Evolutionary conservation across 2,888 invertebrate species (phyloP).

Genomic region (Drosophila yooni): DNA sequence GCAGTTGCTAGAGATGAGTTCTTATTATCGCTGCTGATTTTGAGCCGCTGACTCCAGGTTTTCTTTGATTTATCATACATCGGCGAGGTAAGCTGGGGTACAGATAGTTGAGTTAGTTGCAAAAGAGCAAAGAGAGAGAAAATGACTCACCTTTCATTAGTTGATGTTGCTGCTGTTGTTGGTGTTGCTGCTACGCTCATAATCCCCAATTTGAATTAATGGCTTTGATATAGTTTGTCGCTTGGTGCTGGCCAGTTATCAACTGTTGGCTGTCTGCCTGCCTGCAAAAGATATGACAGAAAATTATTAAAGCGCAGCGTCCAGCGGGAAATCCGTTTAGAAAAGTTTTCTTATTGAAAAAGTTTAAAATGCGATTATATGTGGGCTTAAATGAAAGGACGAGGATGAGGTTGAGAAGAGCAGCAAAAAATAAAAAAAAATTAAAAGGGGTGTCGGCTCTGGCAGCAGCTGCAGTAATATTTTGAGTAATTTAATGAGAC

Average conservation of each 20-base stretch:
- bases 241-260: conserved; percentile 34
- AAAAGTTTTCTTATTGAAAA: conserved; percentile 79
- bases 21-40: conserved; percentile 85
- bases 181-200: conserved; percentile 68
- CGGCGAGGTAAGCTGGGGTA: conserved; percentile 67
- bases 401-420: background rate
- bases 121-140: background rate
- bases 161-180: conserved; percentile 35
- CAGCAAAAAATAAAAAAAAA: background rate
- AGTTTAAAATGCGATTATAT: conserved; percentile 79
- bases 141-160: conserved; percentile 56
- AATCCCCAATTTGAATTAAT: conserved; percentile 80
- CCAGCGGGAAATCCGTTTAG: conserved; percentile 79
- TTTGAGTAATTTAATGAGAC: conserved; percentile 64
- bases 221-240: conserved; percentile 61
- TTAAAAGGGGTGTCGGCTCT: background rate
- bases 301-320: conserved; percentile 76
- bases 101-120: conserved; percentile 2
- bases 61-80: conserved; percentile 87
- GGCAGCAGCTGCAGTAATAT: conserved; percentile 54
- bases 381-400: conserved; percentile 23
- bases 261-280: conserved; percentile 53
- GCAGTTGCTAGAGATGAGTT: conserved; percentile 82
- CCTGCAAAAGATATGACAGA: conserved; percentile 53
- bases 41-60: conserved; percentile 90